Base-by-base conservation (phyloP, 2,888 invertebrate species). In the Rhamnusium bicolor region DNA sequence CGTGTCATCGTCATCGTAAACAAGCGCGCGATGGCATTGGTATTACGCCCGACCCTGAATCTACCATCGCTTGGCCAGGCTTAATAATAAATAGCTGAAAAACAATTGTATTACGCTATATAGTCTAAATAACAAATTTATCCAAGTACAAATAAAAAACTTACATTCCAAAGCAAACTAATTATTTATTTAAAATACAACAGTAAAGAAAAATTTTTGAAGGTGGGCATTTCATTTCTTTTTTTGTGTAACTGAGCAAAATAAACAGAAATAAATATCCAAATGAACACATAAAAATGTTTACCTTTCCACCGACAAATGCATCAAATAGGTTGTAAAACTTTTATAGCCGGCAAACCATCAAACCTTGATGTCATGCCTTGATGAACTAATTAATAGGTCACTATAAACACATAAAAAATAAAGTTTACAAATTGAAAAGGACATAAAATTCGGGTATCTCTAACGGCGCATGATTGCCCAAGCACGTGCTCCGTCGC, bases 401-500 rank as follows among this genome's bases (percentile, higher is more conserved):
- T 54, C 49, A 68, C 63, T 68, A 62, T 71, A 71, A 74, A 71
- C 74, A 71, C 71, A 71, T 73, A 74, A 74, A 74, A 65, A 74
- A 63, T 71, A 58, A 49, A 68, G 68, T 68, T 74, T 71, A 71
- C 71, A 58, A 69, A 47, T 60, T 18, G 62, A 61, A 56, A 68
- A 56, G 62, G 58, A 60, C 24, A 62, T 69, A 69, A 73, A 72
- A 67, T 58, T 29, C 16, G 47, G 54, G 40, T 46, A 47, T 21
- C 8, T 51, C 32, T 29, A 40, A 77, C 32, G 60, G 79, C 80
- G 80, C 80, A 81, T 79, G 80, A 60, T 75, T 74, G 16, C 24
- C 58, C 47, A 49, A 72, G 58, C 80, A 81, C 80, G 80, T 81
- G 80, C 73, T 79, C 14, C 69, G 72, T 68, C 67, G 73, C 75